A percentile compares a stretch with the other conserved stretches of the same genome.
phyloP scores from a whole-genome alignment of 1,140 invertebrate genomes.

The Ips typographus region DNA sequence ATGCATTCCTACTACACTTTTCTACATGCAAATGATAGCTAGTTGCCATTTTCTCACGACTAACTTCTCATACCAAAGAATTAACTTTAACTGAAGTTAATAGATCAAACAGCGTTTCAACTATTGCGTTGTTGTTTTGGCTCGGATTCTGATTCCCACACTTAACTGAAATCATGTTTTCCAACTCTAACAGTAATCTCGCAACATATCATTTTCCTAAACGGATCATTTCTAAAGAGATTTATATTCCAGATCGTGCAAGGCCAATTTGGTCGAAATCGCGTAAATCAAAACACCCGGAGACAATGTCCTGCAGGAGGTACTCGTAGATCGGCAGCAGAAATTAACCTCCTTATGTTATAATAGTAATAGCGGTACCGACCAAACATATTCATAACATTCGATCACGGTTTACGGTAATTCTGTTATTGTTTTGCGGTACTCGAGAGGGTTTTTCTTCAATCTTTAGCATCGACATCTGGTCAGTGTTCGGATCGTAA shows the following conservation, averaged over 20 bases:
- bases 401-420: not conserved
- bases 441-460: not conserved
- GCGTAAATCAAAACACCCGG: constrained; percentile 1
- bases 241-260: constrained; percentile 8
- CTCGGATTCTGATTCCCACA: too few relatives aligned
- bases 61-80: too few relatives aligned
- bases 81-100: too few relatives aligned
- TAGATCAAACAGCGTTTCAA: too few relatives aligned
- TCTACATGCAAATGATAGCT: too few relatives aligned
- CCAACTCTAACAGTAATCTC: not conserved
- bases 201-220: constrained; percentile 1
- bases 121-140: too few relatives aligned
- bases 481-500: not conserved
- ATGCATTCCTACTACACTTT: too few relatives aligned
- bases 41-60: too few relatives aligned
- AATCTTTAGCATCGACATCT: not conserved
- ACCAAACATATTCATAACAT: constrained; percentile 8
- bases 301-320: not conserved
- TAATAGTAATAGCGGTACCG: constrained; percentile 11
- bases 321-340: not conserved
- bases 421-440: constrained; percentile 12
- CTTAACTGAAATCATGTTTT: too few relatives aligned
- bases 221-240: not conserved
- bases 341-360: constrained; percentile 11
- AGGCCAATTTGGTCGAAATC: not conserved